phyloP scores from a whole-genome alignment of 2,113 vertebrate genomes.

The Murina feae region DNA sequence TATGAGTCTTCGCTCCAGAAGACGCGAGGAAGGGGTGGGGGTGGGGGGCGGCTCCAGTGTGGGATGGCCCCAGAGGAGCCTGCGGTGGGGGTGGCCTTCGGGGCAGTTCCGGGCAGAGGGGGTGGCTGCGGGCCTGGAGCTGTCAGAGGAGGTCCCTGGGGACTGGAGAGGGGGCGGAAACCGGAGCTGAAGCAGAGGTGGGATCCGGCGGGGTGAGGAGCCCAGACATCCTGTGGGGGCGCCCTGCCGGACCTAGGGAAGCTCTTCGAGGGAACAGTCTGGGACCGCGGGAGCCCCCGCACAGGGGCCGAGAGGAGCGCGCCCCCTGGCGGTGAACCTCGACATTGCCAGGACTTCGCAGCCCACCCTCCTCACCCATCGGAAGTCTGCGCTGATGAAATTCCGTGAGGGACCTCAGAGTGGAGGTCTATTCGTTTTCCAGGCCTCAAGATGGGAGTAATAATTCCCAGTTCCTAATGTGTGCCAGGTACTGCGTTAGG shows the following conservation, averaged over 20 bases:
- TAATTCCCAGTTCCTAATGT: background rate
- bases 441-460: background rate
- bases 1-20: background rate
- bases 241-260: background rate
- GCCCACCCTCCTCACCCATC: background rate
- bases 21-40: background rate
- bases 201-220: slow-evolving; percentile 46
- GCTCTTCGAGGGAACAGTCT: background rate
- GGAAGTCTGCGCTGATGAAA: background rate
- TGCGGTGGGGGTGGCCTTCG: background rate
- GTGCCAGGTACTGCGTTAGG: background rate
- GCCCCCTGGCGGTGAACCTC: slow-evolving; percentile 60
- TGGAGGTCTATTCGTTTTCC: background rate
- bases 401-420: background rate
- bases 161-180: slow-evolving; percentile 48
- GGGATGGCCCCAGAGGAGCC: background rate
- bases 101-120: slow-evolving; percentile 31
- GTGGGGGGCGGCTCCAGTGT: background rate
- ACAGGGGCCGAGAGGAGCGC: background rate
- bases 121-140: slow-evolving; percentile 24
- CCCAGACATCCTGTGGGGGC: slow-evolving; percentile 68
- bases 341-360: background rate
- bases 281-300: background rate
- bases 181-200: slow-evolving; percentile 50
- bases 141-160: slow-evolving; percentile 24